These are phyloP conservation scores for Beaufortia kweichowensis DNA, from an alignment of 2,113 vertebrate species.

Conservation along the genomic window DNA sequence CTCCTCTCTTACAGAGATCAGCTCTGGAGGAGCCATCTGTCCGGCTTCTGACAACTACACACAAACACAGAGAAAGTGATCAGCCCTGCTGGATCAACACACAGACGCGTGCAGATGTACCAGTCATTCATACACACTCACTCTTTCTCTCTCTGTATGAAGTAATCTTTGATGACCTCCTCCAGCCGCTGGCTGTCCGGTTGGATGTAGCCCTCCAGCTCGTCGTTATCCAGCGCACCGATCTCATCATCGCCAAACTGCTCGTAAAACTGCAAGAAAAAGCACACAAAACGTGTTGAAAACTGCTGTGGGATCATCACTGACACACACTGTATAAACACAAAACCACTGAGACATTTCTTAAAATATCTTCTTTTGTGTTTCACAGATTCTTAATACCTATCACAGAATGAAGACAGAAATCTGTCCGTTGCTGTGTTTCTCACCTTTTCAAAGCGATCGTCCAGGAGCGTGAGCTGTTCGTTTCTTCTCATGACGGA, in stretches of 20 bases:
- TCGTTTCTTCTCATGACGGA: slow-evolving; percentile 93
- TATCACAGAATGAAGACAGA: no score
- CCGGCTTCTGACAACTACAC: slow-evolving; percentile 71
- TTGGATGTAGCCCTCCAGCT: slow-evolving; percentile 89
- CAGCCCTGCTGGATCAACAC: background rate
- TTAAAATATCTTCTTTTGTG: no score
- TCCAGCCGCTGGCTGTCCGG: slow-evolving; percentile 82
- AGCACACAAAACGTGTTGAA: slow-evolving; percentile 15
- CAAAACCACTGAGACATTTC: no score
- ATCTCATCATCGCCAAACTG: slow-evolving; percentile 97
- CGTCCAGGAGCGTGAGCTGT: slow-evolving; percentile 89
- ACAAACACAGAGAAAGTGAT: background rate
- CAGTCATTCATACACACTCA: slow-evolving; percentile 62
- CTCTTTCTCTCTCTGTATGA: slow-evolving; percentile 86
- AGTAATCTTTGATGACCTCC: slow-evolving; percentile 89
- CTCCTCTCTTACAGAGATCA: slow-evolving; percentile 71
- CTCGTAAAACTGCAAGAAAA: slow-evolving; percentile 84
- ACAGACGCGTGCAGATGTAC: slow-evolving; percentile 60
- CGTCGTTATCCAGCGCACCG: slow-evolving; percentile 91
- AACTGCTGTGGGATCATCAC: background rate
- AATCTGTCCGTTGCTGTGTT: no score
- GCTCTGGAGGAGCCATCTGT: slow-evolving; percentile 78
- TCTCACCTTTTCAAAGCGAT: slow-evolving; percentile 94
- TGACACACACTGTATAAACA: no score
- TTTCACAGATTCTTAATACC: no score